phyloP scores from a whole-genome alignment of 1,140 invertebrate species.

The Drosophila sechellia region DNA sequence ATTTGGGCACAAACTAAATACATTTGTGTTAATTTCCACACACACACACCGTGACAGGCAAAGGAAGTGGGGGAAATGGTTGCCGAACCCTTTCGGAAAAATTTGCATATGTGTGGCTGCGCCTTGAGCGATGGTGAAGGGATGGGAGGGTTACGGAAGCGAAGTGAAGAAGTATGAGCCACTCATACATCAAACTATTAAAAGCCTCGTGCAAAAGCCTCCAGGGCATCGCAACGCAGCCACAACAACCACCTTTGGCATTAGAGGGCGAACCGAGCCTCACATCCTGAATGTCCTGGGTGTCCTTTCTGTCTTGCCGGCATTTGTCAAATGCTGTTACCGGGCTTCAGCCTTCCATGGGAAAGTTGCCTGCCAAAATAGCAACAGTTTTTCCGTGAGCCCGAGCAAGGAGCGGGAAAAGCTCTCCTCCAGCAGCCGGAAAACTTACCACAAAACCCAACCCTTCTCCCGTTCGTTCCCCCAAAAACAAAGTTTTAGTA shows the following conservation, averaged over 20 bases:
- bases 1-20: slow-evolving; percentile 73
- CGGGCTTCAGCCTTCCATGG: slow-evolving; percentile 48
- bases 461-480: background rate
- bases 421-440: slow-evolving; percentile 57
- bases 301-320: slow-evolving; percentile 44
- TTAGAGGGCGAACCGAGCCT: background rate
- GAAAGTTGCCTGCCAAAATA: slow-evolving; percentile 66
- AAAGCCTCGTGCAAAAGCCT: slow-evolving; percentile 72
- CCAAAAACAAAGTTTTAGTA: slow-evolving; percentile 60
- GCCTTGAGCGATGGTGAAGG: background rate
- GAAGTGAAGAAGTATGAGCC: slow-evolving; percentile 19
- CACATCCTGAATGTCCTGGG: slow-evolving; percentile 1
- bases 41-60: slow-evolving; percentile 9
- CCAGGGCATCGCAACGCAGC: slow-evolving; percentile 54
- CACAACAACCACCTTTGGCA: slow-evolving; percentile 53
- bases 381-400: slow-evolving; percentile 67
- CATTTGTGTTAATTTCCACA: slow-evolving; percentile 79
- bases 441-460: slow-evolving; percentile 47
- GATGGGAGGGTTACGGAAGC: background rate
- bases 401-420: slow-evolving; percentile 31
- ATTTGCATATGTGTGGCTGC: slow-evolving; percentile 79
- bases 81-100: slow-evolving; percentile 50
- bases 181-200: slow-evolving; percentile 82
- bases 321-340: slow-evolving; percentile 79
- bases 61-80: slow-evolving; percentile 3